Base-by-base conservation (phyloP, 2,113 vertebrate genomes). In the Scomber colias region DNA sequence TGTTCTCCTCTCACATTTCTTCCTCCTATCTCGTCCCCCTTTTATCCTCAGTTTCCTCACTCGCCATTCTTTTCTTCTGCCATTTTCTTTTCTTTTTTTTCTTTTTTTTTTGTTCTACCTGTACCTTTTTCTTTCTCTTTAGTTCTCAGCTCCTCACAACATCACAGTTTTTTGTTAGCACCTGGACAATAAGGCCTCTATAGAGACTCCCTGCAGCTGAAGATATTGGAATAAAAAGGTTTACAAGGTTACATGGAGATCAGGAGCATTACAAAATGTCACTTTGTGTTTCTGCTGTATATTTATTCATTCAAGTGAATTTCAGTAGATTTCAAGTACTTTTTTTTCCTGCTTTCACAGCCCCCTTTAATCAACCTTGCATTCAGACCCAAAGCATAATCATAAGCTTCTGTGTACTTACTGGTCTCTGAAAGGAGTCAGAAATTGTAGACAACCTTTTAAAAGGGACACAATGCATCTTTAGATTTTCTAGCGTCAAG, bases 1-100 rank as follows among this genome's bases (percentile, higher is more conserved):
- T 63, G 57, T 60, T 75, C 62, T 77, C 72, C 53, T 72, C 81
- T 87, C 75, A 82, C 66, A 63, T 87, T 65, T 90, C 71, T 75
- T 27, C 49, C 55, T 70, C 70, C 51, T 49, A 62, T 46, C 78
- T 62, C 49, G 1, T 80, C 80, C 70, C 57, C 40, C 24, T 27
- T 71, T 76, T 84, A 80, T 61, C 49, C 40, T 59, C 55, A 5
- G n/a, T 65, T 51, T 48, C 68, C 61, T 76, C 63, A 48, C 19
- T 63, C 30, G 17, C 53, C 19, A 16, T 77, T 76, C 61, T 82
- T 75, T 75, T 11, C 13, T 35, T 45, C 24, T 11, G 17, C 8
- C 24, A 27, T 27, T 24, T 16, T 16, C 7, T 8, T 40, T 40
- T 40, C 9, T 40, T 40, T 40, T 40, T 35, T 35, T 31, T 31